Percentiles rank a stretch among this genome's conserved stretches.
phyloP scores from a whole-genome alignment of 2,888 invertebrate genomes.

The Xestia rhomboidea region DNA sequence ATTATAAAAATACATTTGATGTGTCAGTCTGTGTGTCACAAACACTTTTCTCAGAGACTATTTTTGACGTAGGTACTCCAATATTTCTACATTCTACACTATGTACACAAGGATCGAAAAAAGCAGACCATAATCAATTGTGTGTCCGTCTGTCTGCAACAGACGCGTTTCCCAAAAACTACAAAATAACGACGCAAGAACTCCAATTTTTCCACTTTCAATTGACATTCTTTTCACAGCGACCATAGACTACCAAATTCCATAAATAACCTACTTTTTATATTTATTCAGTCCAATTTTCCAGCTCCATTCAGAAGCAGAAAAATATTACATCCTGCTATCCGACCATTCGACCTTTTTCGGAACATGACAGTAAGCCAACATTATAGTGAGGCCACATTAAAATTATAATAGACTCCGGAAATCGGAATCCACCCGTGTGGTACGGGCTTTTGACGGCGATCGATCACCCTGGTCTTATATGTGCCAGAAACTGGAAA shows the following conservation, averaged over 20 bases:
- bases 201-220: not conserved
- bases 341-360: slow-evolving; percentile 54
- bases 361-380: slow-evolving; percentile 55
- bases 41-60: not conserved
- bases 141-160: not conserved
- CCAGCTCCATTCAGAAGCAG: slow-evolving; percentile 34
- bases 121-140: not conserved
- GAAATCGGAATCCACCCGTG: slow-evolving; percentile 66
- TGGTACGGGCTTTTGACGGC: slow-evolving; percentile 46
- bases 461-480: slow-evolving; percentile 68
- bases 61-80: not conserved
- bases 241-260: not conserved
- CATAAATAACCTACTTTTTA: not conserved
- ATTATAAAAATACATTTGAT: not conserved
- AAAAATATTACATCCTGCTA: slow-evolving; percentile 62
- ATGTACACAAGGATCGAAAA: not conserved
- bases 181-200: not conserved
- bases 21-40: not conserved
- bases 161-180: not conserved
- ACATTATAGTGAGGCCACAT: slow-evolving; percentile 57
- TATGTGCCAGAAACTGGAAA: slow-evolving; percentile 67
- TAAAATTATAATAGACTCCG: slow-evolving; percentile 66
- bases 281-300: slow-evolving; percentile 46
- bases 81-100: not conserved
- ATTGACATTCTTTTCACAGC: not conserved